Base-by-base conservation (phyloP, 2,888 invertebrate species). In the Tachina fera region DNA sequence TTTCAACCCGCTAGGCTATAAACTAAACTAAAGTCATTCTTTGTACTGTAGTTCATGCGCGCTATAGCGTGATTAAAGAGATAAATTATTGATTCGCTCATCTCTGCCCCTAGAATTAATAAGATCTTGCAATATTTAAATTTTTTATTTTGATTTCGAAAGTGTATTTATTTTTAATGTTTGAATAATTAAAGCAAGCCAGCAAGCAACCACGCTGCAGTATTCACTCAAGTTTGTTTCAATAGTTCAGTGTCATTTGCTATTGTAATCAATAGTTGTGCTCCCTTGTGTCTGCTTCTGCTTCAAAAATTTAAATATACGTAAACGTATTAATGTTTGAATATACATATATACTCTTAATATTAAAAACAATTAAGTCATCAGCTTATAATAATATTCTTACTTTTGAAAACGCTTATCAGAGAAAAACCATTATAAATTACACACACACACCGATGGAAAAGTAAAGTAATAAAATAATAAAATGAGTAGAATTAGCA, bases 221-320 rank as follows among this genome's bases (percentile, higher is more conserved):
- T 53, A 56, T 45, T 22, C 56, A 67, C 31, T 63, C 75, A 82
- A 76, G 82, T 82, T 76, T 82, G 60, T 41, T 76, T 71, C 61
- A 61, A 63, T 76, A 76, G 82, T 82, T 82, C 82, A 82, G 68
- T 82, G 82, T 71, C 82, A 82, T 76, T 68, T 82, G n/a, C 68
- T 75, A 53, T 76, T 82, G 61, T 75, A 61, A 82, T 82, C 75
- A 39, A 67, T 41, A 53, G 13, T 49, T 43, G 5, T 45, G 13
- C 68, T 68, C 81, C 49, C 60, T 51, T 74, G 74, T 39, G 43
- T 47, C 68, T 68, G 45, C 14, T 49, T 19, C 39, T 3, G 43
- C 19, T 63, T 53, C 31, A 16, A 58, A 80, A 60, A 45, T 8
- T 43, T 67, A 31, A 4, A 4, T 6, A 31, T 31, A 31, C 31